Evolutionary conservation across 1,140 invertebrate genomes (phyloP).

Genomic region (Oedothorax gibbosus): DNA sequence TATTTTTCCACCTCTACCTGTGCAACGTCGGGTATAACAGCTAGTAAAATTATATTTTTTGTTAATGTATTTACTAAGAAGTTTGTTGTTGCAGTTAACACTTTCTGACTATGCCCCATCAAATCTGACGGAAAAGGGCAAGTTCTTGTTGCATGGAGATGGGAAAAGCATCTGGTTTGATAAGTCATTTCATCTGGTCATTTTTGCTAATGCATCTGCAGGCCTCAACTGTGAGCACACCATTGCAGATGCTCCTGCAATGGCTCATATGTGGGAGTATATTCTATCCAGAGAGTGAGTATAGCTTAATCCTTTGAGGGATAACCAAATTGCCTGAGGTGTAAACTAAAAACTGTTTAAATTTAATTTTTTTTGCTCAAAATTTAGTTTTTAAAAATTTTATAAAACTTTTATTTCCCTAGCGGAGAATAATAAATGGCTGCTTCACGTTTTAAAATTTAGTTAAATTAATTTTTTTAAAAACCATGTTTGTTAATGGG

Average conservation of each 20-base stretch:
- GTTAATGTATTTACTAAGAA: no score
- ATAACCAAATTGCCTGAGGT: background rate
- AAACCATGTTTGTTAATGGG: no score
- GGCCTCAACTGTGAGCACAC: slow-evolving; percentile 75
- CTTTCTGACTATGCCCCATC: slow-evolving; percentile 67
- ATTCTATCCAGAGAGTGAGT: slow-evolving; percentile 71
- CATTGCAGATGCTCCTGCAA: slow-evolving; percentile 73
- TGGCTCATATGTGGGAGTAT: slow-evolving; percentile 73
- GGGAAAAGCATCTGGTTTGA: slow-evolving; percentile 71
- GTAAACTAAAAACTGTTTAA: background rate
- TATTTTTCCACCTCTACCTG: no score
- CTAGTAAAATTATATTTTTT: no score
- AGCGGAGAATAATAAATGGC: no score
- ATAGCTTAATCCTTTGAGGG: background rate
- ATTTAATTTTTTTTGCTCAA: background rate
- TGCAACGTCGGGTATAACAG: no score
- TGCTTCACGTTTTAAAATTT: no score
- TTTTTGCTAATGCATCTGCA: slow-evolving; percentile 70
- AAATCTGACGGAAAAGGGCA: slow-evolving; percentile 68
- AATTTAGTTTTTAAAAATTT: no score
- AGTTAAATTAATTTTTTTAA: no score
- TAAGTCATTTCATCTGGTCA: slow-evolving; percentile 70
- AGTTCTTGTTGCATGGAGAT: slow-evolving; percentile 70
- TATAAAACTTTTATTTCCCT: no score
- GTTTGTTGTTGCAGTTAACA: slow-evolving; percentile 64